Percentiles rank a stretch among this genome's conserved stretches.
Conservation (phyloP, 2,113 vertebrate genomes). For the Scomber colias region DNA sequence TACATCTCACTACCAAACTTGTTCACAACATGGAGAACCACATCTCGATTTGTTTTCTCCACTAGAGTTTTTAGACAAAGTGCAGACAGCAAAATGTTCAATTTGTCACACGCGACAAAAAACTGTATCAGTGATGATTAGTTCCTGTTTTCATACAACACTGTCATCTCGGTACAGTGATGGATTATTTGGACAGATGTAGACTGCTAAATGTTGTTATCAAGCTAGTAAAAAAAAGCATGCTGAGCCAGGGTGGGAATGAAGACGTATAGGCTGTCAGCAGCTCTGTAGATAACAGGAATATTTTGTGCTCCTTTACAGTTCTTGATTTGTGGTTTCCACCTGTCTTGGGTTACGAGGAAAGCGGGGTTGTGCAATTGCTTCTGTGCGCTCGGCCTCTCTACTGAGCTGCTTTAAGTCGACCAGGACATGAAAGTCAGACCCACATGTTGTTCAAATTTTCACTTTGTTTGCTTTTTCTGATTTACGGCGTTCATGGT, state of each 20-base stretch:
- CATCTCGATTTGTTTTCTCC: conserved; percentile 13
- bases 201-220: conserved; percentile 62
- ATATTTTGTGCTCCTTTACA: conserved; percentile 65
- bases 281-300: conserved; percentile 63
- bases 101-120: conserved; percentile 37
- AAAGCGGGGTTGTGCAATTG: conserved; percentile 38
- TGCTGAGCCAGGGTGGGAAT: conserved; percentile 45
- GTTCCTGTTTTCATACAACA: conserved; percentile 59
- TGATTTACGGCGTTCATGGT: conserved; percentile 36
- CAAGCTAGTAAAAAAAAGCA: conserved; percentile 38
- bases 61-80: conserved; percentile 48
- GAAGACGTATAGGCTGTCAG: conserved; percentile 72
- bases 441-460: conserved; percentile 69
- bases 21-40: background rate
- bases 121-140: conserved; percentile 47
- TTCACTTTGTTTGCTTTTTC: conserved; percentile 44
- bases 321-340: conserved; percentile 74
- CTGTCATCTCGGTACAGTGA: conserved; percentile 49
- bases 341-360: conserved; percentile 65
- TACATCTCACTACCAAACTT: conserved; percentile 13
- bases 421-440: conserved; percentile 40
- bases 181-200: conserved; percentile 64
- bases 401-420: conserved; percentile 12
- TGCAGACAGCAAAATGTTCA: conserved; percentile 33
- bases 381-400: conserved; percentile 37